Evolutionary conservation across 1,140 invertebrate species (phyloP), one percentile per base, ranked within the genome.

Genomic region (Adoxophyes honmai): DNA sequence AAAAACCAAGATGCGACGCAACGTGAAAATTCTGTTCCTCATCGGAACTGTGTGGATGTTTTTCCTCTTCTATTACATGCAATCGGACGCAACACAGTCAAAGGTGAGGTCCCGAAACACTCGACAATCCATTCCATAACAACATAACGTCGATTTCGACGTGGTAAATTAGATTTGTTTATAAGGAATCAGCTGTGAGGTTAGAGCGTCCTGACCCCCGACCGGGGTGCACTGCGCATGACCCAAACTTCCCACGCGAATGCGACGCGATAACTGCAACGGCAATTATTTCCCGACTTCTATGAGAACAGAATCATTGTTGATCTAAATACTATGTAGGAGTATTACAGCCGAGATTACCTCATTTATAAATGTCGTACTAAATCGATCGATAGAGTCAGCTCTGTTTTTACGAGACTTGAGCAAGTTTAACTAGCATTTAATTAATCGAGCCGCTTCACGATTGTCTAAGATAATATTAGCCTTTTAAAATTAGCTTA

Each of bases 11-110:
- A 88, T 88, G 85, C 62, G 85, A 34, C 80, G 85, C 6, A 88
- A 88, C 64, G 66, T 88, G 33, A 88, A 88, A 71, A 78, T 88
- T 37, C 51, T 86, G 58, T 85, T 80, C 62, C 60, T 85, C 13
- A 57, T 86, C 9, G 82, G 69, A 34, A 70, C 71, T 36, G 85
- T 75, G 37, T 88, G 85, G 85, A 79, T 86, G 65, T 83, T 86
- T 62, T 74, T 78, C 57, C 59, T 88, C 52, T 83, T 88, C 53
- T 88, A 86, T 67, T 86, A 75, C 63, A 86, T 85, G 80, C 85
- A 88, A 57, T 73, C 81, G 38, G 85, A 86, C 38, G 64, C 79
- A 0, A 36, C 68, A 21, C 75, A 74, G 36, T 63, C 69, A 39
- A 87, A 87, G 84, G 84, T 87, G 68, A 70, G 66, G n/a, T 21